These are phyloP conservation scores for Parnassius orleans DNA, from an alignment of 2,888 invertebrate species.

Conservation along the genomic window DNA sequence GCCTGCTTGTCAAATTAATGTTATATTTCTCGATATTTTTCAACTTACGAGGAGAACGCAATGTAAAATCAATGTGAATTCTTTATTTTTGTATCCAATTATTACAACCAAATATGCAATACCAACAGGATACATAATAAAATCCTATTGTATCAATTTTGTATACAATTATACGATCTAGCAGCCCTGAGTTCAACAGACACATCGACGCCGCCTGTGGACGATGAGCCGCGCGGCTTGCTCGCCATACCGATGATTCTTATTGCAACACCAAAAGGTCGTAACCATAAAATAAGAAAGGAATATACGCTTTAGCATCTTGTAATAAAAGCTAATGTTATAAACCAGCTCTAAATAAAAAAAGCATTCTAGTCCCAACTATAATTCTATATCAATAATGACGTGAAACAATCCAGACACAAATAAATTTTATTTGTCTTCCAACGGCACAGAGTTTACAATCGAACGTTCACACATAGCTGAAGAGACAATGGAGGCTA, in stretches of 20 bases:
- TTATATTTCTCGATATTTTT: too few relatives aligned
- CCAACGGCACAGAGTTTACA: conserved; percentile 33
- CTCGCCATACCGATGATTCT: conserved; percentile 62
- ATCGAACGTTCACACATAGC: conserved; percentile 32
- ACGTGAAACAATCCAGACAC: conserved; percentile 36
- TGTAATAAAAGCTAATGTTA: conserved; percentile 38
- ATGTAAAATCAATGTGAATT: too few relatives aligned
- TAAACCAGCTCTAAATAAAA: conserved; percentile 36
- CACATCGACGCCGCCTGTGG: conserved; percentile 64
- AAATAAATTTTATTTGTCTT: conserved; percentile 37
- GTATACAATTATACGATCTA: too few relatives aligned
- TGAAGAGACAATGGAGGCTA: conserved; percentile 45
- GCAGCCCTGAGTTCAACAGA: conserved; percentile 57
- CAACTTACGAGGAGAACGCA: too few relatives aligned
- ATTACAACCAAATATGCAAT: too few relatives aligned
- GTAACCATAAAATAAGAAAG: conserved; percentile 35
- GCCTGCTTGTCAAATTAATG: too few relatives aligned
- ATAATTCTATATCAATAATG: conserved; percentile 47
- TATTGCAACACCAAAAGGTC: conserved; percentile 41
- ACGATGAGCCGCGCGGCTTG: conserved; percentile 43
- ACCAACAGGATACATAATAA: too few relatives aligned
- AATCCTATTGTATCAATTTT: too few relatives aligned
- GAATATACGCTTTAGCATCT: conserved; percentile 38
- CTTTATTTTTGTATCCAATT: too few relatives aligned
- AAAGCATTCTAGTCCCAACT: conserved; percentile 54